These are phyloP conservation scores for Coccyzus lansbergi DNA, from an alignment of 2,797 vertebrate species.

Conservation along the genomic window DNA sequence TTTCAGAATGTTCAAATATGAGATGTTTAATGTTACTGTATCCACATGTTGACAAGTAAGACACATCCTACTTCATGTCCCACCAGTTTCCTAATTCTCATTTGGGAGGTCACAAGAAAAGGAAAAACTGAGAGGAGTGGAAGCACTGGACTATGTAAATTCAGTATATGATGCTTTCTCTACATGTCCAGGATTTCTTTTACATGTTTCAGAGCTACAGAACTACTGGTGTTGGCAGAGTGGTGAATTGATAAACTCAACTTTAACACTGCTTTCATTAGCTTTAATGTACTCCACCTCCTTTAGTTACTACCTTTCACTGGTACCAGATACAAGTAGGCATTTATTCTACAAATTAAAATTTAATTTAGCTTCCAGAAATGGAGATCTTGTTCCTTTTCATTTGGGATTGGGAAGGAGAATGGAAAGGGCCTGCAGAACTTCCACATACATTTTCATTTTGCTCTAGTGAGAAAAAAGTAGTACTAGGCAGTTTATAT, in stretches of 20 bases:
- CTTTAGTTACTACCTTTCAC: neutral
- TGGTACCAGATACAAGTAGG: neutral
- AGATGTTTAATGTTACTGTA: neutral
- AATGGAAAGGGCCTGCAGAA: neutral
- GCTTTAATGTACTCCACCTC: neutral
- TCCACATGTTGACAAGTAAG: neutral
- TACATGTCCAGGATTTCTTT: neutral
- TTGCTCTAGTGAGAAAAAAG: neutral
- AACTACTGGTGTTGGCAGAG: neutral
- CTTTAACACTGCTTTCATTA: neutral
- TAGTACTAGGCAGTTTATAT: neutral
- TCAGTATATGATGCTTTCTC: neutral
- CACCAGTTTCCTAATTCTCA: neutral
- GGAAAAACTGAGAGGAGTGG: neutral
- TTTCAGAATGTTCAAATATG: neutral
- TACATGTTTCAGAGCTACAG: neutral
- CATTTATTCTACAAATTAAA: neutral
- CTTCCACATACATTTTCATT: neutral
- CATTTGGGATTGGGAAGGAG: neutral
- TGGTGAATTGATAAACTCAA: neutral
- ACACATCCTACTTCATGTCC: neutral
- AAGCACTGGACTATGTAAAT: accelerated
- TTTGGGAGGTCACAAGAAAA: neutral
- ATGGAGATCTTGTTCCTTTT: neutral
- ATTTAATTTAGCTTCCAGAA: neutral